Evolutionary conservation across 2,888 invertebrate genomes (phyloP).

Genomic region (Acronicta leporina): DNA sequence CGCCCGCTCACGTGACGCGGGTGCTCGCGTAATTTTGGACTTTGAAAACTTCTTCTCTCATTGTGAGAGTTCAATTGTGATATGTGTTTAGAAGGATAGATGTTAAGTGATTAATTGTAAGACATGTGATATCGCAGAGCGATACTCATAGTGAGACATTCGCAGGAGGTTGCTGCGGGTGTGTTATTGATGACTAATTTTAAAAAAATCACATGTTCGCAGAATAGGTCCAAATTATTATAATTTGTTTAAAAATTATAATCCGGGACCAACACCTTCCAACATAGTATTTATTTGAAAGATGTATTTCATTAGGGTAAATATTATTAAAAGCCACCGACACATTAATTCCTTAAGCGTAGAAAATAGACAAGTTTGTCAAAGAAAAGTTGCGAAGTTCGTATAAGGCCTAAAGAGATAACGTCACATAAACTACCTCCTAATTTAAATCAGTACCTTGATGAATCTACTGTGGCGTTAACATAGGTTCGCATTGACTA

Average conservation of each 20-base stretch:
- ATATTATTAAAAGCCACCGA: conserved; percentile 89
- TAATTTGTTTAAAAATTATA: conserved; percentile 90
- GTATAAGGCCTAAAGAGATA: conserved; percentile 64
- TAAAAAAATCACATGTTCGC: conserved; percentile 80
- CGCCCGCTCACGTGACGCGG: conserved; percentile 78
- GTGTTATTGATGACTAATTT: conserved; percentile 78
- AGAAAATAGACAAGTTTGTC: conserved; percentile 86
- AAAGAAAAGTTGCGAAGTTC: conserved; percentile 86
- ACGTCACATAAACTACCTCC: conserved; percentile 86
- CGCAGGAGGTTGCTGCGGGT: conserved; percentile 75
- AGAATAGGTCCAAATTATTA: conserved; percentile 87
- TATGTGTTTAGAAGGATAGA: conserved; percentile 86
- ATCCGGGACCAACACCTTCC: conserved; percentile 89
- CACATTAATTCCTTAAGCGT: conserved; percentile 89
- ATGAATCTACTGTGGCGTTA: conserved; percentile 76
- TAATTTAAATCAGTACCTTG: conserved; percentile 84
- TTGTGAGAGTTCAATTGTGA: conserved; percentile 86
- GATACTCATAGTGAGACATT: conserved; percentile 82
- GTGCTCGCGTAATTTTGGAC: conserved; percentile 77
- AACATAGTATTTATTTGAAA: conserved; percentile 89
- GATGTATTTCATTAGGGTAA: conserved; percentile 88
- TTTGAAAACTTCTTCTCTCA: conserved; percentile 82
- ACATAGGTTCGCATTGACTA: conserved; percentile 70
- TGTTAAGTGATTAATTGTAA: conserved; percentile 79
- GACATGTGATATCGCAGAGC: conserved; percentile 84